Base-by-base conservation (phyloP, 2,797 vertebrate species). In the Lateolabrax maculatus region DNA sequence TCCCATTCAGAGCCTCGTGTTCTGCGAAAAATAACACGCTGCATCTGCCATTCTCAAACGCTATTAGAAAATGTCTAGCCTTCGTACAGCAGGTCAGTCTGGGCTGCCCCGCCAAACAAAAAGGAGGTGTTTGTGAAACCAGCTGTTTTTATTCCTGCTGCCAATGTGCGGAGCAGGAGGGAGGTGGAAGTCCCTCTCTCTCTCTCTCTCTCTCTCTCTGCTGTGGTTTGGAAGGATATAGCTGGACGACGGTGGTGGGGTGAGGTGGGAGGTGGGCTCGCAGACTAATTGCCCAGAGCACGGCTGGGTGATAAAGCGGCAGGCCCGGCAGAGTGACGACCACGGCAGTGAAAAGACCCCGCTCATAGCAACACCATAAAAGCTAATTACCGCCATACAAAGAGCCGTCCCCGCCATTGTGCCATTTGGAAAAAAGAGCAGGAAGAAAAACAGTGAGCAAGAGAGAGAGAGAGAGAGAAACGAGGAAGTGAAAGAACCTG, bases 341-440 rank as follows among this genome's bases (percentile, higher is more conserved):
- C 88, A 23, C 66, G 91, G 94, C 93, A 95, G 94, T 95, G 96
- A 96, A 95, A 95, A 91, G 87, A 86, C 74, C 74, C 92, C 18
- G 74, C 90, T 94, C 94, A 91, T 96, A 96, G 95, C 95, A 96
- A 91, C 93, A 95, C 95, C 95, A 97, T 97, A 97, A 97, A 98
- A 96, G 92, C 95, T 96, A 97, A 98, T 98, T 98, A 97, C 96
- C 95, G 94, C 94, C 95, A 94, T 94, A 96, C 95, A 97, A 97
- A 94, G 96, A 87, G 77, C 90, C 74, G 70, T 84, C 91, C 83
- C 89, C 93, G 89, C 91, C 92, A 91, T 87, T 93, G 95, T 96
- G 96, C 94, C 94, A 95, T 95, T 96, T 97, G 95, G 95, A 97
- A 96, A 97, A 96, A 83, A 87, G 94, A 95, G 95, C 95, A 81